A percentile compares a stretch with the other conserved stretches of the same genome.
Evolutionary conservation across 2,113 vertebrate species (phyloP).

Genomic region (Xiphophorus couchianus): DNA sequence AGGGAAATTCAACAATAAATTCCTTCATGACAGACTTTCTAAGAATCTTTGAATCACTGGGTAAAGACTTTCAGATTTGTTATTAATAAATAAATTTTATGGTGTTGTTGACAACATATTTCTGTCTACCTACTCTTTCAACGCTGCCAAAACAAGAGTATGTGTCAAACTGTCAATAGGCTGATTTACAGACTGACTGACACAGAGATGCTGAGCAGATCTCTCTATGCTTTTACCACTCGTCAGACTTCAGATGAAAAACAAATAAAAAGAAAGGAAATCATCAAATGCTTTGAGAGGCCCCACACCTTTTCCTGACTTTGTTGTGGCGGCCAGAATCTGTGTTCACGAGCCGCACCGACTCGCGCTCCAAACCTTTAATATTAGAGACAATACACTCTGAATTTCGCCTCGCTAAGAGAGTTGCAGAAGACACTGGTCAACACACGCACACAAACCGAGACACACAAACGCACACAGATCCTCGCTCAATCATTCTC

Average conservation of each 20-base stretch:
- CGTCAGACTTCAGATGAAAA: conserved; percentile 24
- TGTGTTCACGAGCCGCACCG: conserved; percentile 32
- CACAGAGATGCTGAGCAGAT: conserved; percentile 18
- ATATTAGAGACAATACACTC: conserved; percentile 55
- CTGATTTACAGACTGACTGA: conserved; percentile 1
- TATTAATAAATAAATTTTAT: background rate
- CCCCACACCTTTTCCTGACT: conserved; percentile 35
- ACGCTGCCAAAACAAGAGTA: conserved; percentile 42
- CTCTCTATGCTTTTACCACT: conserved; percentile 35
- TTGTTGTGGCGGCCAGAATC: conserved; percentile 32
- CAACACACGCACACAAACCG: conserved; percentile 34
- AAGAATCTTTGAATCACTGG: too few relatives aligned
- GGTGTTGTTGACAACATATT: conserved; percentile 20
- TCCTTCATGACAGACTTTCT: too few relatives aligned
- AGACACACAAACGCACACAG: conserved; percentile 36
- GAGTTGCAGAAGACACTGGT: conserved; percentile 40
- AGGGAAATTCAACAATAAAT: too few relatives aligned
- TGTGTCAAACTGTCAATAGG: conserved; percentile 53
- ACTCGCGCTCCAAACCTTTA: conserved; percentile 42
- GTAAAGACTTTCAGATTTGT: too few relatives aligned
- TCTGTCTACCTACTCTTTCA: conserved; percentile 50
- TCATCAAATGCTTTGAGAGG: conserved; percentile 21
- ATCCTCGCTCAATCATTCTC: conserved; percentile 72
- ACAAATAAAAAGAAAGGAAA: conserved; percentile 14
- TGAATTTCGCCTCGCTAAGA: conserved; percentile 44